phyloP scores from a whole-genome alignment of 2,113 vertebrate genomes.

The Odontesthes bonariensis region DNA sequence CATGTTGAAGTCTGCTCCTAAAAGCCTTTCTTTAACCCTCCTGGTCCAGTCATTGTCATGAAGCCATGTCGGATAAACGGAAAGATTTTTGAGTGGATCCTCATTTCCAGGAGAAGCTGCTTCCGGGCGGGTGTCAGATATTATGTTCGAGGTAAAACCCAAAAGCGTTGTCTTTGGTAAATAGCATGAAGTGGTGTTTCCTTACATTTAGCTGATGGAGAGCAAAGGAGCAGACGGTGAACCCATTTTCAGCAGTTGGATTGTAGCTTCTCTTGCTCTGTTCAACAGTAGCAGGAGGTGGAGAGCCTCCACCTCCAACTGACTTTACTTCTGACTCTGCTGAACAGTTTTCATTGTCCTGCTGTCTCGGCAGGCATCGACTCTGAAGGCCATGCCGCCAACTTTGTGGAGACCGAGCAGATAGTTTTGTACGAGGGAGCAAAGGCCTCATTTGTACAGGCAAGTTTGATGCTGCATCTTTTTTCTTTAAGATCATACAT shows the following conservation, averaged over 20 bases:
- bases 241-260: no score
- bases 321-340: not conserved
- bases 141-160: conserved; percentile 92
- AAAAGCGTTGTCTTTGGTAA: not conserved
- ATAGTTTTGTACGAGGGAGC: conserved; percentile 92
- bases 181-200: no score
- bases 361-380: conserved; percentile 88
- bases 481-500: not conserved
- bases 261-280: no score
- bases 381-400: conserved; percentile 97
- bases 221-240: no score
- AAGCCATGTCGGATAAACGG: conserved; percentile 95
- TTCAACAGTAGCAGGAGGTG: no score
- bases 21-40: conserved; percentile 61
- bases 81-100: conserved; percentile 97
- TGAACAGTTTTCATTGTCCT: no score
- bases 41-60: conserved; percentile 89
- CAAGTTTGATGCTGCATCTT: conserved; percentile 25
- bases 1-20: not conserved
- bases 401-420: conserved; percentile 98
- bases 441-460: conserved; percentile 94
- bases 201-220: not conserved
- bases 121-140: conserved; percentile 97
- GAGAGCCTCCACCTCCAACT: not conserved
- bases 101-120: conserved; percentile 97